Evolutionary conservation across 2,797 vertebrate genomes (phyloP).

Genomic region (Centroberyx gerrardi): DNA sequence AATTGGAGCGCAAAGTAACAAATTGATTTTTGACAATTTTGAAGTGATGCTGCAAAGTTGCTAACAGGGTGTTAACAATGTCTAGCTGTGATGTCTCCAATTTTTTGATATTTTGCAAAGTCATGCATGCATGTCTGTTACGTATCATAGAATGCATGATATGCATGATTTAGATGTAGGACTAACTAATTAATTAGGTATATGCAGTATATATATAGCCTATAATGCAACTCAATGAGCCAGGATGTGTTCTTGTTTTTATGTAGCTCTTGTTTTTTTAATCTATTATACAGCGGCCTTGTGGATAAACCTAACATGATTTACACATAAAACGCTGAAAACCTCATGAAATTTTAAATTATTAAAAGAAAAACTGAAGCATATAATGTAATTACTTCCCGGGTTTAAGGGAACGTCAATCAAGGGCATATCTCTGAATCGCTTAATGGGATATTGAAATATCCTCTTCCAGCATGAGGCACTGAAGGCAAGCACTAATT

Average conservation of each 20-base stretch:
- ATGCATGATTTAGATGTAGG: neutral
- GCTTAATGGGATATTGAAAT: constrained; percentile 89
- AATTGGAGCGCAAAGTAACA: too few species aligned
- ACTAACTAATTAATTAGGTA: neutral
- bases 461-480: constrained; percentile 85
- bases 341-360: constrained; percentile 68
- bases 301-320: constrained; percentile 55
- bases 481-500: constrained; percentile 84
- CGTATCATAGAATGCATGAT: too few species aligned
- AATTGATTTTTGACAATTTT: too few species aligned
- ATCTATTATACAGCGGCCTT: neutral
- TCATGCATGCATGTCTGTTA: too few species aligned
- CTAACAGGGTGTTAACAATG: too few species aligned
- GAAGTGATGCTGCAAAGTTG: too few species aligned
- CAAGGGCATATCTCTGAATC: constrained; percentile 84
- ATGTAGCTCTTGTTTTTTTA: constrained; percentile 13
- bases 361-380: constrained; percentile 80
- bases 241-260: constrained; percentile 28
- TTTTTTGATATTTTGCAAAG: too few species aligned
- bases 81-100: too few species aligned
- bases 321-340: constrained; percentile 59
- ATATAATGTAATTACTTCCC: constrained; percentile 86
- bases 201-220: neutral
- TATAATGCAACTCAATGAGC: neutral
- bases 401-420: constrained; percentile 86